Conservation (phyloP, 2,113 vertebrate species). For the Patagioenas fasciata region DNA sequence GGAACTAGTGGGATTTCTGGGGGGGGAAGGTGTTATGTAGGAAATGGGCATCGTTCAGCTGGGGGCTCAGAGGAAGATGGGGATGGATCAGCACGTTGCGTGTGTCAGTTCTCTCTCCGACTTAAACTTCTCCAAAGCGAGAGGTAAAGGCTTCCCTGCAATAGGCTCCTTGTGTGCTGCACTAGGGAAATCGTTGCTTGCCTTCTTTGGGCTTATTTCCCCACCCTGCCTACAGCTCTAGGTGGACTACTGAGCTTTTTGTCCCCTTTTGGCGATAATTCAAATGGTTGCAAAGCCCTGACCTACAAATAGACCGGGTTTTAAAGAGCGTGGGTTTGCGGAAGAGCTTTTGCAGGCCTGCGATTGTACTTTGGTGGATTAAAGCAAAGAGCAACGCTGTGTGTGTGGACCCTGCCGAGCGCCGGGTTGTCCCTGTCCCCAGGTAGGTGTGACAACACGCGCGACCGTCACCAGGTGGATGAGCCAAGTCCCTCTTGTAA, state of each 20-base stretch:
- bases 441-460: background rate
- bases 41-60: background rate
- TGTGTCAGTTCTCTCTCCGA: background rate
- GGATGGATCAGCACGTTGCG: background rate
- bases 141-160: background rate
- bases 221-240: fast-evolving
- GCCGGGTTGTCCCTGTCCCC: background rate
- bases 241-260: background rate
- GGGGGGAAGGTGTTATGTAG: background rate
- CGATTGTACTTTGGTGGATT: background rate
- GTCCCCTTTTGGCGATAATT: background rate
- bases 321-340: background rate
- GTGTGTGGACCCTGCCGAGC: fast-evolving
- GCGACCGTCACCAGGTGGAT: background rate
- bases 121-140: background rate
- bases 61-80: background rate
- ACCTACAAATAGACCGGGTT: background rate
- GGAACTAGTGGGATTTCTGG: background rate
- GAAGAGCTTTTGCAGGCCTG: background rate
- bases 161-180: background rate
- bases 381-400: background rate
- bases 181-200: background rate
- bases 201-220: background rate
- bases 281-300: background rate
- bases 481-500: too few relatives aligned